Base-by-base conservation (phyloP, 2,113 vertebrate genomes). In the Chitala chitala region DNA sequence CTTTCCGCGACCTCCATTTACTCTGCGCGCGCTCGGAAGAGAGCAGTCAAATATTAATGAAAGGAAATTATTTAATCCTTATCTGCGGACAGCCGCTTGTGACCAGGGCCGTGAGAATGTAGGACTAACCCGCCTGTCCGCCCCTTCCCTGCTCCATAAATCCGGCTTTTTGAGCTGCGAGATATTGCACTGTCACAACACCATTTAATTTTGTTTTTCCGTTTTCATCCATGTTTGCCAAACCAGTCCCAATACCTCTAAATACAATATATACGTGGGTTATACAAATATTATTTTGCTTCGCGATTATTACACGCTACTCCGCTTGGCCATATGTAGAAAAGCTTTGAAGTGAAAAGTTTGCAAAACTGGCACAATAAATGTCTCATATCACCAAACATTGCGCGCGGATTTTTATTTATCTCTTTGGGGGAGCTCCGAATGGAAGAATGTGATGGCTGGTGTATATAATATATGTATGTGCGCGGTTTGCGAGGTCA, bases 31-130 rank as follows among this genome's bases (percentile, higher is more conserved):
- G 17, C 22, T 65, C 38, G 63, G 63, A 65, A 65, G 38, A 42
- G 22, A 68, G 64, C 64, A 22, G 64, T 68, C 64, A 68, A 68
- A 68, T 68, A 68, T 68, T 68, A 68, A 68, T 68, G 64, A 46
- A 22, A 46, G 64, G 12, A 68, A 68, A 46, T 63, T 68, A 46
- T 26, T 26, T 26, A 44, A 46, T 44, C 12, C 40, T 46, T 46
- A 46, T 68, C 42, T 46, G 42, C 29, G 42, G 64, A 29, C 64
- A 10, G 48, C 48, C 48, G 48, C 48, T 20, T 26, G 40, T 42
- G 38, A 46, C 42, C 64, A 46, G n/a, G 64, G 13, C 22, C 22
- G 22, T 15, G 40, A 44, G 22, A 38, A 38, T n/a, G 7, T 10
- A 13, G 56, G 29, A 15, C 2, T 1, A 15, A 8, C 31, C 13